These are phyloP conservation scores for Hypomecis atomaria DNA, from an alignment of 2,888 invertebrate species.

Conservation along the genomic window DNA sequence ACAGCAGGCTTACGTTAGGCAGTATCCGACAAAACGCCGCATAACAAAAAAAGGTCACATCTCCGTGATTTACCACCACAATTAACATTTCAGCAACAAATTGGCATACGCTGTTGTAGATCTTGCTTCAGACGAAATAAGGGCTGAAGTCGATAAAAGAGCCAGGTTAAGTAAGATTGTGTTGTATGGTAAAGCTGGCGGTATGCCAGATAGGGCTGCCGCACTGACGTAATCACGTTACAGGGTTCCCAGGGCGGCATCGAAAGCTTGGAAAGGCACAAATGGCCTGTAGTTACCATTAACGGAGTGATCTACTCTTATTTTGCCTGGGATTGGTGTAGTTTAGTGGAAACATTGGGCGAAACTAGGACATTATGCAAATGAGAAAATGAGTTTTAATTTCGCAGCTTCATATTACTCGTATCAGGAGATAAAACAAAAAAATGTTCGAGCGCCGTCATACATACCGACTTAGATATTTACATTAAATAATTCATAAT, in stretches of 20 bases:
- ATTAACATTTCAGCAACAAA: slow-evolving; percentile 33
- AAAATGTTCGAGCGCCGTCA: no score
- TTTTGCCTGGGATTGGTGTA: slow-evolving; percentile 9
- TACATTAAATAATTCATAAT: no score
- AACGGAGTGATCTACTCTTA: slow-evolving; percentile 2
- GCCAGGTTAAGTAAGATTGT: slow-evolving; percentile 1
- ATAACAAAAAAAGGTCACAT: slow-evolving; percentile 23
- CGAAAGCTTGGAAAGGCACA: slow-evolving; percentile 3
- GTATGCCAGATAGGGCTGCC: slow-evolving; percentile 39
- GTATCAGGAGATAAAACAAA: no score
- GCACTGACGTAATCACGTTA: slow-evolving; percentile 41
- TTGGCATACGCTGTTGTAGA: not conserved
- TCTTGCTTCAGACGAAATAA: slow-evolving; percentile 7
- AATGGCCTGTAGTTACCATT: slow-evolving; percentile 9
- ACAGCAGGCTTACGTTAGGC: no score
- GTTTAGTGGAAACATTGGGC: slow-evolving; percentile 12
- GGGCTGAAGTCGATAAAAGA: slow-evolving; percentile 4
- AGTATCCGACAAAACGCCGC: not conserved
- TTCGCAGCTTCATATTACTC: not conserved
- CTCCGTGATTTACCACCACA: slow-evolving; percentile 40
- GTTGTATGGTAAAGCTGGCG: slow-evolving; percentile 35
- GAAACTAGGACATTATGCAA: slow-evolving; percentile 7
- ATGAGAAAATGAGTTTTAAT: not conserved
- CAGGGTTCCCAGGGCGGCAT: slow-evolving; percentile 18
- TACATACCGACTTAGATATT: no score